These are phyloP conservation scores for Rugalucina vietnamica DNA, from an alignment of 2,888 invertebrate species.

Conservation along the genomic window DNA sequence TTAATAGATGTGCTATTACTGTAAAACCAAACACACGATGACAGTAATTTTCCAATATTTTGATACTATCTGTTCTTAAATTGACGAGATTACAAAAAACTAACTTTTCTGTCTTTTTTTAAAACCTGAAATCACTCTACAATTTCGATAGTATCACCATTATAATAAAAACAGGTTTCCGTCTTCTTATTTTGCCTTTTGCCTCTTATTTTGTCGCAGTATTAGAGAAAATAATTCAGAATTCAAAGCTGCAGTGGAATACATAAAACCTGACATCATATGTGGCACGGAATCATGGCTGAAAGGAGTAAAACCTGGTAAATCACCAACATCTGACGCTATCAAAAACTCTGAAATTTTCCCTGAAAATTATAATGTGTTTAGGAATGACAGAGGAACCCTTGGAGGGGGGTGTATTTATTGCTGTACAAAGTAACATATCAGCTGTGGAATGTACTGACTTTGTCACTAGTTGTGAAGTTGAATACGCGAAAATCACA, in stretches of 20 bases:
- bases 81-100: too few relatives aligned
- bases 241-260: conserved; percentile 8
- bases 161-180: too few relatives aligned
- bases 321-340: background rate
- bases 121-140: too few relatives aligned
- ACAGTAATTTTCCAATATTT: too few relatives aligned
- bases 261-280: conserved; percentile 23
- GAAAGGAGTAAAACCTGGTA: conserved; percentile 15
- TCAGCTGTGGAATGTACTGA: conserved; percentile 15
- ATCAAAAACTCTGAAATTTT: conserved; percentile 16
- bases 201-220: too few relatives aligned
- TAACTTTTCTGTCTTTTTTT: too few relatives aligned
- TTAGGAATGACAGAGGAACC: conserved; percentile 36
- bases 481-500: conserved; percentile 25
- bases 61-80: too few relatives aligned
- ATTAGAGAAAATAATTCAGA: background rate
- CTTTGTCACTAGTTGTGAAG: conserved; percentile 22
- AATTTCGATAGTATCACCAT: too few relatives aligned
- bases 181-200: too few relatives aligned
- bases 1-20: too few relatives aligned
- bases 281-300: conserved; percentile 24
- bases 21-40: too few relatives aligned
- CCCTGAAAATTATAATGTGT: conserved; percentile 19
- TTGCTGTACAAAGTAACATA: conserved; percentile 10
- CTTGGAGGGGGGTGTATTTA: conserved; percentile 28